Evolutionary conservation across 2,888 invertebrate genomes (phyloP).

Genomic region (Brachypalpus laphriformis): DNA sequence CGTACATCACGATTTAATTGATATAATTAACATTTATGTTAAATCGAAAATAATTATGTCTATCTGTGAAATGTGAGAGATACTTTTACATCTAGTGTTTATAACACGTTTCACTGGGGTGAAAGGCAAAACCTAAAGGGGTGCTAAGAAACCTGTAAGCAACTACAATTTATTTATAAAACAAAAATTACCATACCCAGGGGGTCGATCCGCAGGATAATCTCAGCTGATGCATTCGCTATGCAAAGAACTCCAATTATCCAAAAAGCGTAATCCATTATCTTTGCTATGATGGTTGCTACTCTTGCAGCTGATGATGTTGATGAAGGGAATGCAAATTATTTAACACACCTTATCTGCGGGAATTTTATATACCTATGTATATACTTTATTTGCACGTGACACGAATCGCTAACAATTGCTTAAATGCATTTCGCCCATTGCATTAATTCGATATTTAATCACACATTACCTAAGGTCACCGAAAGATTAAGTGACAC

Average conservation of each 20-base stretch:
- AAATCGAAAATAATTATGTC: conserved; percentile 28
- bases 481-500: conserved; percentile 51
- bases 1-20: conserved; percentile 45
- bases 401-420: conserved; percentile 52
- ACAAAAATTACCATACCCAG: conserved; percentile 78
- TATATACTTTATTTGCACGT: neutral
- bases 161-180: neutral
- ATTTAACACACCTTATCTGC: neutral
- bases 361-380: neutral
- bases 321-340: conserved; percentile 36
- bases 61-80: neutral
- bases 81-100: neutral
- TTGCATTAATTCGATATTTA: conserved; percentile 43
- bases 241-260: conserved; percentile 78
- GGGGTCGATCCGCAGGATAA: conserved; percentile 82
- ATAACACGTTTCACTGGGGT: too few species aligned
- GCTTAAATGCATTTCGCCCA: conserved; percentile 51
- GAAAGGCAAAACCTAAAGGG: neutral
- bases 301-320: conserved; percentile 25
- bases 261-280: conserved; percentile 80
- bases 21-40: conserved; percentile 38
- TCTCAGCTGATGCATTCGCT: conserved; percentile 78
- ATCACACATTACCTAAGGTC: conserved; percentile 49
- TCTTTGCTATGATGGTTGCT: conserved; percentile 75
- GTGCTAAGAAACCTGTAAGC: too few species aligned